These are phyloP conservation scores for Hyppa rectilinea DNA, from an alignment of 2,888 invertebrate species.

Conservation along the genomic window DNA sequence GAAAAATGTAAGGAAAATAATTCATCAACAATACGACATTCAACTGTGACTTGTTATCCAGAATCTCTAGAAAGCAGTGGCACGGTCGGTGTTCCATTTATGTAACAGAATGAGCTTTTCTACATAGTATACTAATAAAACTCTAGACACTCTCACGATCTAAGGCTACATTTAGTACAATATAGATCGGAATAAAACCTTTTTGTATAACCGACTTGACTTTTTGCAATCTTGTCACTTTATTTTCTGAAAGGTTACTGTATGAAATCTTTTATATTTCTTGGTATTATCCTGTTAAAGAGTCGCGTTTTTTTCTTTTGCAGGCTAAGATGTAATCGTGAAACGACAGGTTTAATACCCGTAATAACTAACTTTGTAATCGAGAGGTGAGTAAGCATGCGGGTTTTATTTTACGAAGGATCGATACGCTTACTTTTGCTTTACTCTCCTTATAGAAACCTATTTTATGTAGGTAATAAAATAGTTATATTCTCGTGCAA, in stretches of 20 bases:
- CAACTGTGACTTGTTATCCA: slow-evolving; percentile 5
- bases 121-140: slow-evolving; percentile 37
- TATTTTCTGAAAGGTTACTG: slow-evolving; percentile 37
- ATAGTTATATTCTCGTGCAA: background rate
- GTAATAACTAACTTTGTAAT: slow-evolving; percentile 67
- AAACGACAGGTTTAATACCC: slow-evolving; percentile 58
- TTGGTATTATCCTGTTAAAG: slow-evolving; percentile 28
- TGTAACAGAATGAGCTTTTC: slow-evolving; percentile 36
- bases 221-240: slow-evolving; percentile 38
- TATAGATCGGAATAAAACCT: slow-evolving; percentile 49
- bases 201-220: slow-evolving; percentile 29
- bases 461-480: background rate
- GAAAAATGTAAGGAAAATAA: background rate
- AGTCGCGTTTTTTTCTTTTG: slow-evolving; percentile 22
- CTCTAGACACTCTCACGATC: slow-evolving; percentile 18
- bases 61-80: slow-evolving; percentile 13
- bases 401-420: slow-evolving; percentile 57
- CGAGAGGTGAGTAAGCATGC: slow-evolving; percentile 61
- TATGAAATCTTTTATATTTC: slow-evolving; percentile 26
- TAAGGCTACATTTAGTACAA: slow-evolving; percentile 38
- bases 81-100: slow-evolving; percentile 28
- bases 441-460: slow-evolving; percentile 3
- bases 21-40: background rate
- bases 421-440: slow-evolving; percentile 42
- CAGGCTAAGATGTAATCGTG: slow-evolving; percentile 53